phyloP scores from a whole-genome alignment of 2,888 invertebrate genomes.

The Neoaliturus tenellus region DNA sequence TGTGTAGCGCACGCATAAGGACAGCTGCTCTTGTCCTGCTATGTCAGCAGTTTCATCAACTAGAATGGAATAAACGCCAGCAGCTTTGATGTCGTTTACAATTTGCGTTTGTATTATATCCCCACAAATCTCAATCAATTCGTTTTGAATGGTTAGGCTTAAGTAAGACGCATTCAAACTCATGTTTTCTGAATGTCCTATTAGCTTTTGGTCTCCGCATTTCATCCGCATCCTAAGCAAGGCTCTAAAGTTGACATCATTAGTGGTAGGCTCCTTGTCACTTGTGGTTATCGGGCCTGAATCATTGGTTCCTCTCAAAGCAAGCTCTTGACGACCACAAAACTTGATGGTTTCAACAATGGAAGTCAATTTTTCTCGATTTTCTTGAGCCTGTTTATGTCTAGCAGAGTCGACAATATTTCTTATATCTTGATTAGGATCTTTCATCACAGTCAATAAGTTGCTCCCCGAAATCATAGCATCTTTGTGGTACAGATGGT shows the following conservation, averaged over 20 bases:
- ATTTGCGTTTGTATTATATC: slow-evolving; percentile 30
- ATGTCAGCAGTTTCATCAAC: slow-evolving; percentile 41
- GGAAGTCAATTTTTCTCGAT: slow-evolving; percentile 13
- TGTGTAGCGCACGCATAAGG: slow-evolving; percentile 32
- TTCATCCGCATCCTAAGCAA: slow-evolving; percentile 24
- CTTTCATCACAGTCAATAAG: neutral
- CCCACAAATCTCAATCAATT: slow-evolving; percentile 29
- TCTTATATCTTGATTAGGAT: slow-evolving; percentile 35
- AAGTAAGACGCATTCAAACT: slow-evolving; percentile 19
- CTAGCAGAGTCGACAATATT: slow-evolving; percentile 13
- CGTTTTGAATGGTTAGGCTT: slow-evolving; percentile 35
- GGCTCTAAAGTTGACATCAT: slow-evolving; percentile 28
- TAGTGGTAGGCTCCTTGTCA: slow-evolving; percentile 33
- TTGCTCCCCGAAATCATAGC: slow-evolving; percentile 25
- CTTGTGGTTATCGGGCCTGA: neutral
- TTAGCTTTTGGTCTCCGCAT: slow-evolving; percentile 26
- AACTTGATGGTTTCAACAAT: slow-evolving; percentile 32
- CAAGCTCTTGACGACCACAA: slow-evolving; percentile 31
- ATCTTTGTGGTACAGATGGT: slow-evolving; percentile 17
- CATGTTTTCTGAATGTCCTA: slow-evolving; percentile 12
- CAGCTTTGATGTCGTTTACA: slow-evolving; percentile 9
- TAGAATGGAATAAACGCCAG: slow-evolving; percentile 18
- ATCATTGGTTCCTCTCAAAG: slow-evolving; percentile 35
- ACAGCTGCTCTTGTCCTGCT: slow-evolving; percentile 31
- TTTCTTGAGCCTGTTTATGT: slow-evolving; percentile 23